A percentile compares a stretch with the other conserved stretches of the same genome.
Conservation (phyloP, 2,888 invertebrate species). For the Teleogryllus oceanicus region DNA sequence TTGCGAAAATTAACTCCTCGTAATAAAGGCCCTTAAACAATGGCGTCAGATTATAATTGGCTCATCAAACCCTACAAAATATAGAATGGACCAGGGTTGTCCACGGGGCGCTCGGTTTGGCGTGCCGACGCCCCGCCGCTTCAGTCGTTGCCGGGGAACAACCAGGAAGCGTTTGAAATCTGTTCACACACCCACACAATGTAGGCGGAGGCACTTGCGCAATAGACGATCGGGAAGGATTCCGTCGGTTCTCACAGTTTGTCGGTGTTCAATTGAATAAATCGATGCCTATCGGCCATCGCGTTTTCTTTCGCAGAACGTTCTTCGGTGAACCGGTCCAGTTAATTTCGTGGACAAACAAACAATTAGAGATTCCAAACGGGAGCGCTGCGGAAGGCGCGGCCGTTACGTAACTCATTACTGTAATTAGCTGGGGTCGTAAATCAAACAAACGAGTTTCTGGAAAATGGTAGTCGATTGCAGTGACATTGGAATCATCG, state of each 20-base stretch:
- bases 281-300: too few species aligned
- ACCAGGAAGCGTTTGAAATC: too few species aligned
- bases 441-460: constrained; percentile 18
- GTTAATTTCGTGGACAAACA: constrained; percentile 18
- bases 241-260: too few species aligned
- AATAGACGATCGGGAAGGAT: too few species aligned
- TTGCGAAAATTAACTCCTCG: constrained; percentile 31
- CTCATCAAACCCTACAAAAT: constrained; percentile 35
- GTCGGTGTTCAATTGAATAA: too few species aligned
- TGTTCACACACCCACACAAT: too few species aligned
- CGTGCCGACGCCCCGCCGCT: too few species aligned
- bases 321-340: not conserved
- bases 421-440: not conserved
- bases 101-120: not conserved
- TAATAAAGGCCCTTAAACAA: constrained; percentile 32
- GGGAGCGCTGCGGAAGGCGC: not conserved
- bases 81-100: constrained; percentile 24
- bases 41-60: constrained; percentile 35
- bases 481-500: constrained; percentile 6
- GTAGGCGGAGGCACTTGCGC: too few species aligned
- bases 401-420: constrained; percentile 6
- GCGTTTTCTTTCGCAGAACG: not conserved
- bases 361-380: not conserved
- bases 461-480: constrained; percentile 7
- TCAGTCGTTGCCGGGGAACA: too few species aligned